Evolutionary conservation across 2,888 invertebrate genomes (phyloP), one percentile per base, ranked within the genome.

Genomic region (Podabrus alpinus): DNA sequence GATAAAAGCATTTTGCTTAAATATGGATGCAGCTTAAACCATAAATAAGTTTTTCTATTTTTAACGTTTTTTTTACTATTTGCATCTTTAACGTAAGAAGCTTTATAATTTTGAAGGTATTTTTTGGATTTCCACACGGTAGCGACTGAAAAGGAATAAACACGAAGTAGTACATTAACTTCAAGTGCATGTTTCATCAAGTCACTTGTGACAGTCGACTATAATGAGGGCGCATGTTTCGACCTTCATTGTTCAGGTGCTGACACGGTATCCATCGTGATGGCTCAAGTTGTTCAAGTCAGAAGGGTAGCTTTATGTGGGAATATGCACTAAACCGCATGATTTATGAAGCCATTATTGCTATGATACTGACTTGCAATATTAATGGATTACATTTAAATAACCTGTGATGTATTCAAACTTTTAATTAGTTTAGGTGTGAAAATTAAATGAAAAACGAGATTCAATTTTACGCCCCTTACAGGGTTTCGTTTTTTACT

Each of bases 171-270:
- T 71, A 74, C 75, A 81, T 81, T 81, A 79, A 74, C 79, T 77
- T 72, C 69, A 75, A 77, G 74, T 76, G 77, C 80, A 79, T 78
- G 76, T 79, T 79, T 79, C 80, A 81, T 81, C 79, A 78, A 77
- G 78, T 66, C 78, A 77, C 74, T 75, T 79, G 79, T 79, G 81
- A 81, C 80, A 79, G 71, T 45, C 45, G 45, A 77, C 76, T 68
- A 74, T 81, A 81, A 81, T 81, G 80, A 81, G 78, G 78, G 80
- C 79, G 79, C 80, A 80, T 79, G 80, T 80, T 78, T 78, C 77
- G 75, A 77, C 75, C 77, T 77, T 75, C 79, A 81, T 82, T 81
- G 82, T 82, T 81, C 78, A 79, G 77, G 79, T 78, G 78, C 79
- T 77, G 78, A 73, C 80, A 78, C 78, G 80, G 78, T 76, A 74